A percentile compares a stretch with the other conserved stretches of the same genome.
phyloP scores from a whole-genome alignment of 2,888 invertebrate species.

The Operophtera brumata region DNA sequence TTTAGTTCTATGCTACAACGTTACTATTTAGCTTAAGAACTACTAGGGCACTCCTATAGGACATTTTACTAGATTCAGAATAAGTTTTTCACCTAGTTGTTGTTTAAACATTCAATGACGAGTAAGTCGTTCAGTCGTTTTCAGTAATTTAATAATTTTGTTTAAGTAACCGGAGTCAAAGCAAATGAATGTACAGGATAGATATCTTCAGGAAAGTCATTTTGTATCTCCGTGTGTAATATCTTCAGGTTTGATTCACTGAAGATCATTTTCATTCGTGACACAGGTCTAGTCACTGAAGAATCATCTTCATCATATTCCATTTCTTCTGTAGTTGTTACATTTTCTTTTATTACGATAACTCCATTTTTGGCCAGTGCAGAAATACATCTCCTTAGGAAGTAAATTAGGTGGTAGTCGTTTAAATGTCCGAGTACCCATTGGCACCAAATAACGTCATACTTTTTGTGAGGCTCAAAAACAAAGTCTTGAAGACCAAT shows the following conservation, averaged over 20 bases:
- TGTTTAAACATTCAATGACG: neutral
- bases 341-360: conserved; percentile 84
- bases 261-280: conserved; percentile 83
- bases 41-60: conserved; percentile 7
- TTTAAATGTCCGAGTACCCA: conserved; percentile 96
- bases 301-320: conserved; percentile 92
- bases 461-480: conserved; percentile 88
- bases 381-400: conserved; percentile 83
- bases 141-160: neutral
- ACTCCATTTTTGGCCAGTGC: conserved; percentile 53
- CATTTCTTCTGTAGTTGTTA: conserved; percentile 82
- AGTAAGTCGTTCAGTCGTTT: neutral
- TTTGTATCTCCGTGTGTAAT: conserved; percentile 85
- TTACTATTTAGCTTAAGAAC: conserved; percentile 23
- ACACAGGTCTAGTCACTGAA: conserved; percentile 91
- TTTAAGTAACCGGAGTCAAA: conserved; percentile 67
- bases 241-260: conserved; percentile 85
- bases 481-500: conserved; percentile 91
- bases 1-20: conserved; percentile 51
- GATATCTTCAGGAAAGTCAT: conserved; percentile 92
- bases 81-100: neutral
- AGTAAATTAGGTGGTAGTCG: conserved; percentile 89
- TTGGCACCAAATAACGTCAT: conserved; percentile 98
- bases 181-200: conserved; percentile 95
- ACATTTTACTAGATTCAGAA: conserved; percentile 1